Evolutionary conservation across 2,113 vertebrate species (phyloP).

Genomic region (Nothoprocta perdicaria): DNA sequence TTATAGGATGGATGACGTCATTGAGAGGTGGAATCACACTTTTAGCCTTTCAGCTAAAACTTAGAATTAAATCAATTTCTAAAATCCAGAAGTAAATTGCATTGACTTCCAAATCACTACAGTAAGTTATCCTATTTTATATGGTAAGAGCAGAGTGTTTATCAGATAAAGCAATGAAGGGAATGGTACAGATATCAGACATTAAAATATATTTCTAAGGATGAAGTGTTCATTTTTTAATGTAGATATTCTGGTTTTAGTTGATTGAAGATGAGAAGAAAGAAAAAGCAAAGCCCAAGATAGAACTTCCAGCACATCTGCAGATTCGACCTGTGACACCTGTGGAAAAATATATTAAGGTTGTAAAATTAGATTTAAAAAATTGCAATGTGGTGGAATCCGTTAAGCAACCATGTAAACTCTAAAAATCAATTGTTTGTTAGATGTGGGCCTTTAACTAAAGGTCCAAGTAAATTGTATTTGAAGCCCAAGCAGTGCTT

Average conservation of each 20-base stretch:
- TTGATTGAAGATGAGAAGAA: slow-evolving; percentile 56
- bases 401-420: slow-evolving; percentile 13
- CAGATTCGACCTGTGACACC: slow-evolving; percentile 76
- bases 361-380: slow-evolving; percentile 47
- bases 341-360: slow-evolving; percentile 81
- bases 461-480: slow-evolving; percentile 47
- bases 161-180: not conserved
- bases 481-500: not conserved
- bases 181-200: not conserved
- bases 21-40: not conserved
- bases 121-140: not conserved
- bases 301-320: slow-evolving; percentile 75
- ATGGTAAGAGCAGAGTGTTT: not conserved
- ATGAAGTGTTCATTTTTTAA: not conserved
- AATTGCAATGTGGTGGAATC: not conserved
- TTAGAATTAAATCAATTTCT: not conserved
- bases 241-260: slow-evolving; percentile 63
- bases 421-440: not conserved
- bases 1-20: not conserved
- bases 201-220: not conserved
- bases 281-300: slow-evolving; percentile 49
- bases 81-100: not conserved
- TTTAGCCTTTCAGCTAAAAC: slow-evolving; percentile 2
- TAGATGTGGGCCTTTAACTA: not conserved
- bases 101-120: not conserved